Conservation (phyloP, 1,140 invertebrate genomes). For the Wiebesia pumilae region DNA sequence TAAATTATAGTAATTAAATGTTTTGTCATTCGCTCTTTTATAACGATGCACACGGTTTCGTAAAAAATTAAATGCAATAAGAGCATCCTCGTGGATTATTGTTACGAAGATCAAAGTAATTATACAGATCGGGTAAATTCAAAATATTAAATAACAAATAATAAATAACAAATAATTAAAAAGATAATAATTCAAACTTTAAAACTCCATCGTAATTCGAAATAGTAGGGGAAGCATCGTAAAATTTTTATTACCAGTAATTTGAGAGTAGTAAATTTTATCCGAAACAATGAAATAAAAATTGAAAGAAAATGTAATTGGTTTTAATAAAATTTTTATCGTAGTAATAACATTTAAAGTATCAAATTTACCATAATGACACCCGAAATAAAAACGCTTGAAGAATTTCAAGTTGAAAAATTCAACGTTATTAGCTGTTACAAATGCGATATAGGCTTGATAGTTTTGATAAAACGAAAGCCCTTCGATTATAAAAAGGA, state of each 20-base stretch:
- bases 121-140: background rate
- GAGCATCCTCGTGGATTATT: background rate
- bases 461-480: background rate
- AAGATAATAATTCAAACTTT: constrained; percentile 25
- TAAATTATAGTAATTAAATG: constrained; percentile 18
- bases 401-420: background rate
- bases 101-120: background rate
- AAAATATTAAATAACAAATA: constrained; percentile 3
- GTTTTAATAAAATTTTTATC: constrained; percentile 35
- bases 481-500: background rate
- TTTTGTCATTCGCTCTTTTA: constrained; percentile 18
- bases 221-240: constrained; percentile 15
- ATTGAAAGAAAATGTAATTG: constrained; percentile 41
- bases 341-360: constrained; percentile 13
- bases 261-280: constrained; percentile 51
- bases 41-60: background rate
- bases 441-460: background rate
- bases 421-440: background rate
- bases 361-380: constrained; percentile 24
- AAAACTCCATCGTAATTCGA: constrained; percentile 24
- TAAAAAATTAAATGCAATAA: background rate
- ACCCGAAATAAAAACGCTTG: background rate
- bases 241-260: constrained; percentile 49
- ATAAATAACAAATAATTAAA: constrained; percentile 44
- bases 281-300: constrained; percentile 49